A percentile compares a stretch with the other conserved stretches of the same genome.
Evolutionary conservation across 2,797 vertebrate genomes (phyloP).

Genomic region (Todus mexicanus): DNA sequence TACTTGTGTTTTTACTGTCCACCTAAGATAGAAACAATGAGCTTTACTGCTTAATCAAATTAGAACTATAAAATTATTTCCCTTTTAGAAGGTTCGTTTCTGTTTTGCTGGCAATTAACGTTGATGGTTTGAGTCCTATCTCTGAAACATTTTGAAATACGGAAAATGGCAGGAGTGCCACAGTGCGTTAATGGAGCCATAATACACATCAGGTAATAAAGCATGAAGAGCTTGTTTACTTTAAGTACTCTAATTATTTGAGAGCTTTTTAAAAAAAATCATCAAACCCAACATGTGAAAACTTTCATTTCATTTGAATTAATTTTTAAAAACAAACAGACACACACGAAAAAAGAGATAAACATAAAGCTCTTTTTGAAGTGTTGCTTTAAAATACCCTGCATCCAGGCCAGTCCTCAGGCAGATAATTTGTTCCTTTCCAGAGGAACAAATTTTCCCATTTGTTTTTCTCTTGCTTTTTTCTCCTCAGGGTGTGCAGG

Average conservation of each 20-base stretch:
- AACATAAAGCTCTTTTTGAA: neutral
- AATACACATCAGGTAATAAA: constrained; percentile 75
- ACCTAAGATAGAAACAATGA: constrained; percentile 66
- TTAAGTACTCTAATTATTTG: constrained; percentile 72
- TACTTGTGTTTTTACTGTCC: constrained; percentile 55
- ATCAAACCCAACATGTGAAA: constrained; percentile 10
- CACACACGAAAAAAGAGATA: neutral
- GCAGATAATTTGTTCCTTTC: too few species aligned
- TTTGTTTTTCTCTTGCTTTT: neutral
- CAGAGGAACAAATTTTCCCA: neutral
- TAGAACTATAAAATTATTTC: constrained; percentile 74
- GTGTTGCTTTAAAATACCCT: neutral
- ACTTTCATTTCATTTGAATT: constrained; percentile 22
- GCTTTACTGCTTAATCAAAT: constrained; percentile 77
- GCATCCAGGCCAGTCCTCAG: neutral
- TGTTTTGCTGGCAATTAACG: constrained; percentile 78
- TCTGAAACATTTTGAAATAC: constrained; percentile 60
- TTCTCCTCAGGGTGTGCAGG: neutral
- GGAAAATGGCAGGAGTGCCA: constrained; percentile 60
- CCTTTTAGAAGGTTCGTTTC: constrained; percentile 73
- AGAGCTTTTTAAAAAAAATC: constrained; percentile 69
- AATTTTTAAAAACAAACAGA: neutral
- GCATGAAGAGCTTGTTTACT: constrained; percentile 75
- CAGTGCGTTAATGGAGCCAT: constrained; percentile 72
- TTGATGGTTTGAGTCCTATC: constrained; percentile 66